A percentile compares a stretch with the other conserved stretches of the same genome.
These are phyloP conservation scores for Rafetus swinhoei DNA, from an alignment of 2,113 vertebrate species.

Conservation along the genomic window DNA sequence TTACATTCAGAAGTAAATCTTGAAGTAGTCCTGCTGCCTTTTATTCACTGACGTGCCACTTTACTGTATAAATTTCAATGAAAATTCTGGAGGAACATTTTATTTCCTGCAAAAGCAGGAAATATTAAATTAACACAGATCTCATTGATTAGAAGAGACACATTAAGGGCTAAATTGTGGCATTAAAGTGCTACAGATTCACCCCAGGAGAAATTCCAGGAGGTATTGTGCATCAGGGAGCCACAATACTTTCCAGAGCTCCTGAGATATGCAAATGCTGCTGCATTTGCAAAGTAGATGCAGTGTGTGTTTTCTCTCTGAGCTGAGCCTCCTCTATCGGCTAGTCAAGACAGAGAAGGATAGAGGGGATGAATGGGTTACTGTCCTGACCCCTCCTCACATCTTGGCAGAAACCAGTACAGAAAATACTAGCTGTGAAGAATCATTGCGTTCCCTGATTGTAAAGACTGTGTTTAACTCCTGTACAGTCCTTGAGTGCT, in stretches of 20 bases:
- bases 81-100: not conserved
- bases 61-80: not conserved
- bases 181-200: not conserved
- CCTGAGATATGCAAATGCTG: not conserved
- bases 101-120: not conserved
- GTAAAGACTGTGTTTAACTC: not conserved
- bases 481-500: not conserved
- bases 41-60: not conserved
- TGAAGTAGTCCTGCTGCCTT: not conserved
- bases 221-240: not conserved
- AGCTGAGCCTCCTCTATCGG: not conserved
- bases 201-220: not conserved
- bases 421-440: not conserved
- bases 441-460: not conserved
- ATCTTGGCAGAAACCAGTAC: not conserved
- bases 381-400: not conserved
- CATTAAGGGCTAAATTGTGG: not conserved
- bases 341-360: not conserved
- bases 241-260: not conserved
- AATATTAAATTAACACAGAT: not conserved
- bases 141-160: not conserved
- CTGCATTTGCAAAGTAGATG: not conserved
- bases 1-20: conserved; percentile 19
- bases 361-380: not conserved
- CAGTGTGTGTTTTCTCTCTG: not conserved